Evolutionary conservation across 2,113 vertebrate genomes (phyloP).

Genomic region (Coreoperca whiteheadi): DNA sequence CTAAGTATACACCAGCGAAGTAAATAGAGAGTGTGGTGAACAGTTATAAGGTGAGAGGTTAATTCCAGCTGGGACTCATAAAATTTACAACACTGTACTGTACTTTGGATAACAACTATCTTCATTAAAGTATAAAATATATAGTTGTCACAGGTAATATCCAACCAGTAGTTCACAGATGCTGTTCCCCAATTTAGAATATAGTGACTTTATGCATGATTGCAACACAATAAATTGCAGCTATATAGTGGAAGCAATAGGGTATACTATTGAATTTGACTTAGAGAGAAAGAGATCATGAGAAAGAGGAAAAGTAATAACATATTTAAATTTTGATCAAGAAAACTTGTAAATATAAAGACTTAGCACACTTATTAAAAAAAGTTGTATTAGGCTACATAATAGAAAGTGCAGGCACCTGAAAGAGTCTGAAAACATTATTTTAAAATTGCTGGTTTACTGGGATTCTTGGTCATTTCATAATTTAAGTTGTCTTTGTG

Average conservation of each 20-base stretch:
- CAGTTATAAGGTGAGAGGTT: constrained; percentile 49
- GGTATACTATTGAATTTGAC: constrained; percentile 37
- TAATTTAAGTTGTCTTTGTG: constrained; percentile 17
- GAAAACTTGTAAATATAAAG: constrained; percentile 58
- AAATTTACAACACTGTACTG: constrained; percentile 62
- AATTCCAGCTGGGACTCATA: constrained; percentile 34
- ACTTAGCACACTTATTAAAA: constrained; percentile 53
- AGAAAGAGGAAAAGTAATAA: constrained; percentile 37
- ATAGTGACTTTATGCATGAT: constrained; percentile 41
- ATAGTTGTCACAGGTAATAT: constrained; percentile 59
- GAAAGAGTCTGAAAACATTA: constrained; percentile 65
- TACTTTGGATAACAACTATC: constrained; percentile 67
- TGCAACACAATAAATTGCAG: constrained; percentile 32
- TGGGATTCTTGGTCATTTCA: constrained; percentile 64
- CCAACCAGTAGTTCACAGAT: constrained; percentile 55
- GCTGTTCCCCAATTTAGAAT: constrained; percentile 45
- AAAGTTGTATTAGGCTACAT: constrained; percentile 73
- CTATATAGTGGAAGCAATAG: constrained; percentile 59
- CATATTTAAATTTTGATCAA: constrained; percentile 37
- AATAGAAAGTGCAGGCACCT: constrained; percentile 77
- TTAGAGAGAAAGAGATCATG: constrained; percentile 48
- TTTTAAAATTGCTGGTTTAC: constrained; percentile 72
- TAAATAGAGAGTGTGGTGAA: constrained; percentile 53
- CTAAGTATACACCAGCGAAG: constrained; percentile 53
- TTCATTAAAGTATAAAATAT: constrained; percentile 67